Conservation (phyloP, 2,888 invertebrate genomes). For the Aphodius sticticus region DNA sequence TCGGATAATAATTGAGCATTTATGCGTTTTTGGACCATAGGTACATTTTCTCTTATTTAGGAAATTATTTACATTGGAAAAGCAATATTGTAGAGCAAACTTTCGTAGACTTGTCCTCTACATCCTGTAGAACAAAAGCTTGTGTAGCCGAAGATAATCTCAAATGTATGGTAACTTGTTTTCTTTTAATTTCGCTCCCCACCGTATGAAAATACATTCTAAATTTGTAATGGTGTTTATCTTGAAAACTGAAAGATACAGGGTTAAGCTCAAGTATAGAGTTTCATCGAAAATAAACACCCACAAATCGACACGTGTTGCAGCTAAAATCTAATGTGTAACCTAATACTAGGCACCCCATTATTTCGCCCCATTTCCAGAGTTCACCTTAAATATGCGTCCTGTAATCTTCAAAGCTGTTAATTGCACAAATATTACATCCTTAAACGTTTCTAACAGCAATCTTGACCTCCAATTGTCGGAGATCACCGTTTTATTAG, state of each 20-base stretch:
- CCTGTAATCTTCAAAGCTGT: neutral
- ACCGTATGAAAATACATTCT: neutral
- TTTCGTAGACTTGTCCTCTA: too few relatives aligned
- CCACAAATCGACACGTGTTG: neutral
- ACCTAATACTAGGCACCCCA: neutral
- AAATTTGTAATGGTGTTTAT: neutral
- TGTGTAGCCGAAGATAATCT: too few relatives aligned
- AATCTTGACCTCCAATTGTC: neutral
- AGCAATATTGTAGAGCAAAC: too few relatives aligned
- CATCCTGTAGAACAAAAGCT: too few relatives aligned
- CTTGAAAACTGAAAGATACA: neutral
- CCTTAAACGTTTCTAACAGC: neutral
- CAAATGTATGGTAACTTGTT: too few relatives aligned
- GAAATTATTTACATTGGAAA: too few relatives aligned
- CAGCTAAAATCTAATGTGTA: neutral
- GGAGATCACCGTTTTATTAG: neutral
- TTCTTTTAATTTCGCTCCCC: too few relatives aligned
- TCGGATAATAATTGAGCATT: too few relatives aligned
- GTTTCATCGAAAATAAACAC: neutral
- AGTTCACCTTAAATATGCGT: neutral
- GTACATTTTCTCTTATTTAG: too few relatives aligned
- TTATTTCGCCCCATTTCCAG: neutral
- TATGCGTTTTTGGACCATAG: too few relatives aligned
- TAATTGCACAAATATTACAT: neutral
- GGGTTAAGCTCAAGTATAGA: neutral